These are phyloP conservation scores for Hyperoplus lanceolatus DNA, from an alignment of 2,797 vertebrate species.

Conservation along the genomic window DNA sequence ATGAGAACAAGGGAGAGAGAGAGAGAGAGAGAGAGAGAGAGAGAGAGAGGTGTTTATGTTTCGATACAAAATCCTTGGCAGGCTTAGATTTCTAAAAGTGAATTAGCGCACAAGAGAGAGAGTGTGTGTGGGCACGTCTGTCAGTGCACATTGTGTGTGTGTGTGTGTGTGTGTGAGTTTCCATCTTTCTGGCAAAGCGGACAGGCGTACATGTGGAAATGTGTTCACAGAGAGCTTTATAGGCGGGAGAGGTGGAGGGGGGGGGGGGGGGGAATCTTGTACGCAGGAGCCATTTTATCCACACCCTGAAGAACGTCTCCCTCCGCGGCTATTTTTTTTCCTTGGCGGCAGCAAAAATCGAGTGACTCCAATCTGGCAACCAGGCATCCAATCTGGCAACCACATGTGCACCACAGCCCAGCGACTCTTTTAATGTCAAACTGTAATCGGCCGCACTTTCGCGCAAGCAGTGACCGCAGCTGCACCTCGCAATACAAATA, in stretches of 20 bases:
- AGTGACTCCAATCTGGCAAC: conserved; percentile 73
- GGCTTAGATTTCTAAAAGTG: conserved; percentile 66
- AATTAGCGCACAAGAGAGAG: conserved; percentile 59
- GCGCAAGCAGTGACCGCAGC: conserved; percentile 52
- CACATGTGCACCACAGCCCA: conserved; percentile 71
- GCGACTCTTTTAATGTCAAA: conserved; percentile 62
- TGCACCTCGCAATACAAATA: conserved; percentile 51
- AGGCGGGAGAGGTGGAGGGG: neutral
- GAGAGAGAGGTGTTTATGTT: conserved; percentile 72
- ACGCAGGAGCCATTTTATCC: conserved; percentile 61
- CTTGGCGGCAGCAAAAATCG: conserved; percentile 53
- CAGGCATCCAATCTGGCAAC: conserved; percentile 73
- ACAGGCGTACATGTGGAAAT: conserved; percentile 68
- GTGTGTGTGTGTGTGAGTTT: conserved; percentile 59
- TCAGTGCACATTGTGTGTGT: conserved; percentile 56
- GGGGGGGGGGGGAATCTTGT: conserved; percentile 10
- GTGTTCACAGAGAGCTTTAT: conserved; percentile 50
- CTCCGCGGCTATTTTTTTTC: conserved; percentile 61
- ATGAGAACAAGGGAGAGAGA: conserved; percentile 17
- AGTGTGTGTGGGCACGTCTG: conserved; percentile 65
- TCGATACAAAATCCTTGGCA: conserved; percentile 71
- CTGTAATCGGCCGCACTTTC: conserved; percentile 58
- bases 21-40: neutral
- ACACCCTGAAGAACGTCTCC: conserved; percentile 68
- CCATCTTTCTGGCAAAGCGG: conserved; percentile 52